Conservation (phyloP, 2,113 vertebrate species). For the Fulmarus glacialis region DNA sequence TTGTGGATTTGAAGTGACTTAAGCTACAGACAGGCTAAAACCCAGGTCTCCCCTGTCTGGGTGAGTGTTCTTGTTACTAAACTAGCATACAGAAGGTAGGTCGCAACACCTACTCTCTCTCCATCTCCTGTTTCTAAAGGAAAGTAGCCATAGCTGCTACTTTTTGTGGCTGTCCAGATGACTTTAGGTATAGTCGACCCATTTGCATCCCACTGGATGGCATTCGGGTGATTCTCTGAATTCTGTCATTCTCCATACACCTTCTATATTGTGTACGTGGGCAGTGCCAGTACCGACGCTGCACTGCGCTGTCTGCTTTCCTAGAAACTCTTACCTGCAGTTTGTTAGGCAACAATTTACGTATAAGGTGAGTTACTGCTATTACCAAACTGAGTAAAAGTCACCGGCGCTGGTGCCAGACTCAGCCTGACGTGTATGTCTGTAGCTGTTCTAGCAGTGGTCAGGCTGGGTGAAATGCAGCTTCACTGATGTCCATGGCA, state of each 20-base stretch:
- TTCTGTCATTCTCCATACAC: not conserved
- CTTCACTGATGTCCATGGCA: not conserved
- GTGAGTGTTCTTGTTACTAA: not conserved
- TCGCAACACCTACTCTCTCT: not conserved
- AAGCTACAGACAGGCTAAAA: not conserved
- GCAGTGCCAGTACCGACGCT: not conserved
- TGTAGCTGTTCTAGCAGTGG: not conserved
- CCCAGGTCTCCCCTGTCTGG: not conserved
- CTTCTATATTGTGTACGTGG: accelerated
- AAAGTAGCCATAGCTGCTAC: not conserved
- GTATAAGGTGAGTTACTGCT: not conserved
- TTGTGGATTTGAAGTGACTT: not conserved
- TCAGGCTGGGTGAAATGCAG: too few species aligned
- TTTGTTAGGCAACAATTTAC: not conserved
- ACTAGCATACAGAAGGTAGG: not conserved
- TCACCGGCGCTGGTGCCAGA: not conserved
- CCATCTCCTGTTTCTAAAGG: not conserved
- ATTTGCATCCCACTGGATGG: not conserved
- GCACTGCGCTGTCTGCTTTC: not conserved
- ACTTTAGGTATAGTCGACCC: too few species aligned
- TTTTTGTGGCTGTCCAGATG: not conserved
- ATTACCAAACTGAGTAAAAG: not conserved
- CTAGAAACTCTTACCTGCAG: too few species aligned
- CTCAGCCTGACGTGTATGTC: accelerated
- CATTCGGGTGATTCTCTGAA: not conserved